Evolutionary conservation across 37 sponge, comb jelly and placozoan species (phyloP), one percentile per base, ranked within the genome.

Genomic region (Crambe crambe): DNA sequence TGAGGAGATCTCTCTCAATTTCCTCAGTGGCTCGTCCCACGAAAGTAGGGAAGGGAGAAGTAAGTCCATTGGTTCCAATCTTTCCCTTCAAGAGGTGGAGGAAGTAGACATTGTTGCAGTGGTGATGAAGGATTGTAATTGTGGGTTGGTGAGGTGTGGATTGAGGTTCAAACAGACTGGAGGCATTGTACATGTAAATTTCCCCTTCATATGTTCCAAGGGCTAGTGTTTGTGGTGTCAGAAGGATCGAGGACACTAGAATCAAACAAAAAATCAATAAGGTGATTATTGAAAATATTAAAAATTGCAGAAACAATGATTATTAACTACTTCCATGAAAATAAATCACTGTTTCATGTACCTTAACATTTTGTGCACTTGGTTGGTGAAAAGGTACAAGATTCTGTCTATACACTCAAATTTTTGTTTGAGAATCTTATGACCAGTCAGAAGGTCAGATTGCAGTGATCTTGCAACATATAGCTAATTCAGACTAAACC

Each of bases 11-110:
- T n/a, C 61, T 44, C 12, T 34, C 37, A 10, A 68, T 34, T n/a
- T 38, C 36, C 12, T 56, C 61, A 39, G 2, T 56, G 34, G 54
- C 37, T 34, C 42, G 56, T 0, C 89, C 89, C 65, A 83, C 18
- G 68, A 60, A 89, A 17, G 88, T 82, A 29, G 62, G 78, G 56
- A 77, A 82, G 20, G 72, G 26, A 1, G 88, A 82, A 37, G 88
- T 88, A 47, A 26, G n/a, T 2, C 88, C 88, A 18, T 77, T 32
- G 36, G 56, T 30, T 1, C 23, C 47, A 34, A 82, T 77, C 25
- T 30, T 17, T 0, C 83, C 83, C 23, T 72, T 12, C 22, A 82
- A 4, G 58, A 51, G 31, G 27, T 57, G 35, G 36, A 85, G 61
- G 27, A 59, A 56, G 72, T 77, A 85, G 5, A 85, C 78, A 26